Conservation (phyloP, 1,140 invertebrate species). For the Dermatophagoides farinae region DNA sequence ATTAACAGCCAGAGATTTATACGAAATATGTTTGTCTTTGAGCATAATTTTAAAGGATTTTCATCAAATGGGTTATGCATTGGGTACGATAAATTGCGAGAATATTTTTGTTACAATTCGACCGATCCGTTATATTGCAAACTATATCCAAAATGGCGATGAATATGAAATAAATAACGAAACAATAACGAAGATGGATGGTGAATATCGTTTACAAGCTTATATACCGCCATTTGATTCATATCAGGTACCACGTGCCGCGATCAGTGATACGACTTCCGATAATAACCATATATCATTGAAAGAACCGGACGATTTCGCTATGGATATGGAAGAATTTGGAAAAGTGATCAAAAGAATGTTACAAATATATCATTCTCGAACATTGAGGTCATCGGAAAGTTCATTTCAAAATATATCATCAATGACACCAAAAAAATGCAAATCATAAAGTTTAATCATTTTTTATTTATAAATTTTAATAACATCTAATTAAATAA, state of each 20-base stretch:
- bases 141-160: not conserved
- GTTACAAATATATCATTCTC: constrained; percentile 21
- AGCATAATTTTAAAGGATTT: constrained; percentile 18
- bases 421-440: not conserved
- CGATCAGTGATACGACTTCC: not conserved
- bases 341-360: constrained; percentile 22
- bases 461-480: too few relatives aligned
- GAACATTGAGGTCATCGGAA: not conserved
- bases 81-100: constrained; percentile 20
- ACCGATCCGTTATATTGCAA: not conserved
- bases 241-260: not conserved
- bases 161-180: not conserved
- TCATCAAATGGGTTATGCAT: constrained; percentile 18
- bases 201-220: not conserved
- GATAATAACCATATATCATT: not conserved
- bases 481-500: too few relatives aligned
- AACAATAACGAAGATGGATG: not conserved
- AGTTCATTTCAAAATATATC: not conserved
- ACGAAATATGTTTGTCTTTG: constrained; percentile 19
- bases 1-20: constrained; percentile 16
- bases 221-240: not conserved
- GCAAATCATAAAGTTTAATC: not conserved
- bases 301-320: constrained; percentile 18
- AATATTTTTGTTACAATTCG: constrained; percentile 20
- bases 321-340: constrained; percentile 22